Evolutionary conservation across 2,113 vertebrate species (phyloP).

Genomic region (Corynorhinus townsendii): DNA sequence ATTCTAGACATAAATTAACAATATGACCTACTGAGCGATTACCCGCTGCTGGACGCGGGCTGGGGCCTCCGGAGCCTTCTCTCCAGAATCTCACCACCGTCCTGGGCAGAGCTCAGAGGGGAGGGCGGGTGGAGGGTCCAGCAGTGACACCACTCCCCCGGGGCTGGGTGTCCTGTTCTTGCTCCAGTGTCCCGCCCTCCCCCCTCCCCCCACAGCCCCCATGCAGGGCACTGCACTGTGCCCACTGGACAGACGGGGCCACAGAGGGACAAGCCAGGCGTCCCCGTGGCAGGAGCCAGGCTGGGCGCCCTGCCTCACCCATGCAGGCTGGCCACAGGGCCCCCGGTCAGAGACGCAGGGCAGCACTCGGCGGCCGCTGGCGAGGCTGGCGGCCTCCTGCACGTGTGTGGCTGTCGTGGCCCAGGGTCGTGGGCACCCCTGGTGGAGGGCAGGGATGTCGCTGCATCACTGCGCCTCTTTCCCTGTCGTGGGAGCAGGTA

Average conservation of each 20-base stretch:
- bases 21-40: rapidly evolving
- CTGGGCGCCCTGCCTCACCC: rapidly evolving
- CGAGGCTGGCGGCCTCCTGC: rapidly evolving
- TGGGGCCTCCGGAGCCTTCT: neutral
- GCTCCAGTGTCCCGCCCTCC: rapidly evolving
- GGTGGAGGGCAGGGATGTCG: rapidly evolving
- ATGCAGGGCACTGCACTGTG: rapidly evolving
- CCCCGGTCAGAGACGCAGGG: rapidly evolving
- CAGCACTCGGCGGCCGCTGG: rapidly evolving
- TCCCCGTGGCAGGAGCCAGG: neutral
- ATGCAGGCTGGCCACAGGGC: neutral
- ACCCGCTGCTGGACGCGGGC: neutral
- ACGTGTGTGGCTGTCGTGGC: rapidly evolving
- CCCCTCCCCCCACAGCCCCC: neutral
- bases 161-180: neutral
- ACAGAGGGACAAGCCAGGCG: rapidly evolving
- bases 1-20: rapidly evolving
- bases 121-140: rapidly evolving
- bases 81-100: rapidly evolving
- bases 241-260: neutral
- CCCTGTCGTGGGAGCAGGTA: neutral
- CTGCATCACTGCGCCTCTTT: neutral
- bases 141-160: rapidly evolving
- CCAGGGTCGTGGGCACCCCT: rapidly evolving
- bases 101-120: neutral